A percentile compares a stretch with the other conserved stretches of the same genome.
Conservation (phyloP, 2,113 vertebrate species). For the Tachysurus vachellii region DNA sequence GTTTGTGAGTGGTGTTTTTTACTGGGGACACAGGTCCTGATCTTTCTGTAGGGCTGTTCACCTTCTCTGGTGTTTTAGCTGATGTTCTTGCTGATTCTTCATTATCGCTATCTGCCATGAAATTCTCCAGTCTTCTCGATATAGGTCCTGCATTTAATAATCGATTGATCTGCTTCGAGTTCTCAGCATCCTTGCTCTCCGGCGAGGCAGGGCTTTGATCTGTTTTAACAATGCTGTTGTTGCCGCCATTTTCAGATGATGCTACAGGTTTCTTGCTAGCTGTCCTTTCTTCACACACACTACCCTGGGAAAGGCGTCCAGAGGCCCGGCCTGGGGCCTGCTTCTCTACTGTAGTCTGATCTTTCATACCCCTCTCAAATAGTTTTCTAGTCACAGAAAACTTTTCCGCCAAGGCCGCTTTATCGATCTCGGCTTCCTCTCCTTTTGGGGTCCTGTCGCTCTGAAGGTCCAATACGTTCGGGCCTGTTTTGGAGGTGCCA, state of each 20-base stretch:
- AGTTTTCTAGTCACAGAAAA: conserved; percentile 90
- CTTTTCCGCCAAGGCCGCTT: conserved; percentile 86
- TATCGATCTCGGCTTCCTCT: conserved; percentile 85
- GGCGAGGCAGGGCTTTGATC: conserved; percentile 64
- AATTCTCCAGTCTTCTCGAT: conserved; percentile 83
- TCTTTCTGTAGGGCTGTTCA: conserved; percentile 55
- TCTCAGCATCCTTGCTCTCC: conserved; percentile 64
- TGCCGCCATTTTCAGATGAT: conserved; percentile 60
- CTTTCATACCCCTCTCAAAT: conserved; percentile 84
- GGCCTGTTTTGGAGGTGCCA: conserved; percentile 70
- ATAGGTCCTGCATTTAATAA: conserved; percentile 84
- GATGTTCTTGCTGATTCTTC: conserved; percentile 68
- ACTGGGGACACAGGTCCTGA: conserved; percentile 58
- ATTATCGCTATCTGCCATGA: conserved; percentile 76
- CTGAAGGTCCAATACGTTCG: conserved; percentile 68
- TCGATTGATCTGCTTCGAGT: conserved; percentile 58
- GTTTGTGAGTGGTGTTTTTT: conserved; percentile 58
- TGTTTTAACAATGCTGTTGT: conserved; percentile 54
- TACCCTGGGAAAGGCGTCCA: conserved; percentile 69
- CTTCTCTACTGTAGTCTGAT: conserved; percentile 74
- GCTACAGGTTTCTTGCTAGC: conserved; percentile 62
- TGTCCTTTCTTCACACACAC: conserved; percentile 70
- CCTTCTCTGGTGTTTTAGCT: conserved; percentile 58
- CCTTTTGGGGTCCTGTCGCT: conserved; percentile 77
- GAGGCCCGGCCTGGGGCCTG: conserved; percentile 73